Base-by-base conservation (phyloP, 2,888 invertebrate species). In the Caenorhabditis sp. region DNA sequence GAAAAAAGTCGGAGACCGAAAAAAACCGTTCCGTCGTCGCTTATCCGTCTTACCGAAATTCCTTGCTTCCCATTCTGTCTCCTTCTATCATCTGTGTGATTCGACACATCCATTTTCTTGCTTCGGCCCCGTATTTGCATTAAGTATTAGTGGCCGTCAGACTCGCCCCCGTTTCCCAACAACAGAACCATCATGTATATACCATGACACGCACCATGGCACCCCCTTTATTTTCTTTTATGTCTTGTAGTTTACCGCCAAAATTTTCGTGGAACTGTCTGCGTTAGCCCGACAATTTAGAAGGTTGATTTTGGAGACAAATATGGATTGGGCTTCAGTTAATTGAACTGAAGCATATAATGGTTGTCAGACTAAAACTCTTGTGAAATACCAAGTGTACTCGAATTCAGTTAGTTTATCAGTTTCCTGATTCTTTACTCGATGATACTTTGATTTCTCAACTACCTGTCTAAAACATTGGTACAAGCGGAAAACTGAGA, bases 181-280 rank as follows among this genome's bases (percentile, higher is more conserved):
- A 26, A 58, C 31, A 75, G 58, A 54, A 54, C 54, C 76, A 76
- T 38, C 72, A 59, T 72, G 80, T 80, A 8, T 63, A 74, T 80
- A 80, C 74, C 80, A 80, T 80, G 73, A 68, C 49, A 66, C 80
- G 64, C 80, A 63, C 59, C 73, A 73, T 47, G 72, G 61, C 64
- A 72, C 51, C 41, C n/a, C 24, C 51, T 28, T 73, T 22, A 41
- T 19, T n/a, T n/a, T 31, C 51, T 22, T 16, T 16, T 47, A 19
- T 58, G 26, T 56, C 49, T 35, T n/a, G 28, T 51, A 19, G 38
- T 56, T 76, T 63, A 28, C 35, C 58, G 66, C 19, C 47, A n/a
- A 22, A 10, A 74, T 10, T 14, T 44, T 47, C 19, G n/a, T 19
- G 6, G 4, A 44, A n/a, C n/a, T 14, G 44, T n/a, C n/a, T 44